Conservation (phyloP, 2,113 vertebrate species). For the Pterocles burchelli region DNA sequence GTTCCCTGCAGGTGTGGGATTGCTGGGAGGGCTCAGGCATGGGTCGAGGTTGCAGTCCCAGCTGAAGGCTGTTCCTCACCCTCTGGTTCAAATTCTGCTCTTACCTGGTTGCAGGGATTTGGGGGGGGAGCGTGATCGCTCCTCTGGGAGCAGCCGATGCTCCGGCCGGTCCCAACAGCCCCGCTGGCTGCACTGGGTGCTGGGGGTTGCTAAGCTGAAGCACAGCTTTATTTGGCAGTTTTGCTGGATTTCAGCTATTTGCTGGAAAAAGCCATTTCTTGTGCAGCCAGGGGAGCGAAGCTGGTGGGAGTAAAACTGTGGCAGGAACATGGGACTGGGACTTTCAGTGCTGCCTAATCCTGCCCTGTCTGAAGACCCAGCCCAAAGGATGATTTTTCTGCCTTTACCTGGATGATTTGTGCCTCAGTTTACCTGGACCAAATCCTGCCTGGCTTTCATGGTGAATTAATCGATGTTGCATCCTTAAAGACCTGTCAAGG, state of each 20-base stretch:
- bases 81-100: rapidly evolving
- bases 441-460: neutral
- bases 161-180: neutral
- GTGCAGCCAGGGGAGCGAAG: neutral
- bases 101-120: neutral
- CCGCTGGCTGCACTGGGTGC: rapidly evolving
- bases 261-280: neutral
- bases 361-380: neutral
- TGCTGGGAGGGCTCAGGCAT: neutral
- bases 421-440: neutral
- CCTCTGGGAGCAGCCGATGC: rapidly evolving
- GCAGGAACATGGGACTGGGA: neutral
- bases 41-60: rapidly evolving
- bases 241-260: neutral
- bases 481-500: neutral
- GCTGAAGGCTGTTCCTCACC: neutral
- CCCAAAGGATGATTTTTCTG: neutral
- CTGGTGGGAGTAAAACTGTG: neutral
- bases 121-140: rapidly evolving
- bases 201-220: neutral
- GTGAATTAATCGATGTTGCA: neutral
- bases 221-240: neutral
- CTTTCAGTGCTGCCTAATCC: neutral
- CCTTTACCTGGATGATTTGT: neutral
- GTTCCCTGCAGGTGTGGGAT: neutral